Percentiles rank a stretch among this genome's conserved stretches.
phyloP scores from a whole-genome alignment of 2,797 vertebrate species.

The Phrynocephalus guinanensis region DNA sequence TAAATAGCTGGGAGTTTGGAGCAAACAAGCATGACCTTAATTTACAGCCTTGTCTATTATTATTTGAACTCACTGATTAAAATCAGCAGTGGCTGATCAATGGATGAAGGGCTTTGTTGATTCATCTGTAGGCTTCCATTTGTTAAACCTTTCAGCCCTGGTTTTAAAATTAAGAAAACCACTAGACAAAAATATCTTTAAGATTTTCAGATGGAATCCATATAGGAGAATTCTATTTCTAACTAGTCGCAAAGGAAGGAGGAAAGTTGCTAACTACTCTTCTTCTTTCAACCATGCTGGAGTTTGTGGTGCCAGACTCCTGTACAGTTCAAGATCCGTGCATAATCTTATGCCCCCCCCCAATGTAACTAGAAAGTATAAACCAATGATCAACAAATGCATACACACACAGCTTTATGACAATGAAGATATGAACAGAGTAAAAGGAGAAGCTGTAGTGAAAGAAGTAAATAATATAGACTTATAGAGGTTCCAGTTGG shows the following conservation, averaged over 20 bases:
- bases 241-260: not conserved
- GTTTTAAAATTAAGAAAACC: not conserved
- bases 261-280: not conserved
- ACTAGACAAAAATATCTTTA: not conserved
- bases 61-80: slow-evolving; percentile 22
- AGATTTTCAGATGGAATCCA: not conserved
- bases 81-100: slow-evolving; percentile 4
- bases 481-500: no score
- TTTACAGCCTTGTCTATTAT: not conserved
- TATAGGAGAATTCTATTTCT: slow-evolving; percentile 9
- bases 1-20: not conserved
- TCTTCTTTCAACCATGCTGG: not conserved
- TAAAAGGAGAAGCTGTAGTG: no score
- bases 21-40: slow-evolving; percentile 4
- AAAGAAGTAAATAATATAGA: no score
- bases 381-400: no score
- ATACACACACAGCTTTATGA: no score
- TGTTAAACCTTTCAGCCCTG: not conserved
- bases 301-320: no score
- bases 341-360: no score
- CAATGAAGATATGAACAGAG: no score
- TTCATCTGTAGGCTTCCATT: not conserved
- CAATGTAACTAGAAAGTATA: no score
- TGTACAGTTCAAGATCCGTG: no score
- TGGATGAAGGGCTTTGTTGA: not conserved